Base-by-base conservation (phyloP, 1,140 invertebrate genomes). In the Pomphorhynchus laevis region DNA sequence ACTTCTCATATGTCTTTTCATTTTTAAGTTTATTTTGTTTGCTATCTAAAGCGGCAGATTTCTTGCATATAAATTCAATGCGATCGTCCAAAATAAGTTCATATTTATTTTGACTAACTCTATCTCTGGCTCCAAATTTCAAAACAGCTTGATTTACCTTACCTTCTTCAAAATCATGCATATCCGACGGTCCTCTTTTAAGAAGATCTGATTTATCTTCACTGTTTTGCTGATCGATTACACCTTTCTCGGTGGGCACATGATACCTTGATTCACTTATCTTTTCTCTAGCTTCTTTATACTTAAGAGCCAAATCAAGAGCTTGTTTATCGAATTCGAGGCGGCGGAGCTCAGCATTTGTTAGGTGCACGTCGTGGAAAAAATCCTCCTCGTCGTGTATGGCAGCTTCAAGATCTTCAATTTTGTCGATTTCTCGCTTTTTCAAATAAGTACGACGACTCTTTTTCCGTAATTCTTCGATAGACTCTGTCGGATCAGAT, bases 111-210 rank as follows among this genome's bases (percentile, higher is more conserved):
- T 69, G 59, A 25, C 52, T 50, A 17, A 46, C 40, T 42, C 48
- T 50, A 20, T 60, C 51, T 66, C 60, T 71, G 18, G 67, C 69
- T 62, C 86, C 86, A 64, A 91, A 84, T 48, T 68, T 66, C 52
- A 82, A 71, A 24, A 72, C 66, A 16, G 80, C 82, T n/a, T 74
- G 73, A 18, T 69, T 69, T 59, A 95, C 70, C 58, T 86, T 75
- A 55, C 93, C 82, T 41, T 86, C 74, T 62, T 98, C 86, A 86
- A 84, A 95, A 63, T 84, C 79, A 45, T 68, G 67, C 56, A 91
- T 82, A 53, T 95, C 86, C 5, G 74, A 77, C 1, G 73, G 71
- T 24, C 70, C 65, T 50, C 68, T 69, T 55, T 84, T 75, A 49
- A 64, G 63, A 44, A 72, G 70, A 58, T 82, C 76, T 21, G 91